Conservation (phyloP, 2,113 vertebrate genomes). For the Callipepla californica region DNA sequence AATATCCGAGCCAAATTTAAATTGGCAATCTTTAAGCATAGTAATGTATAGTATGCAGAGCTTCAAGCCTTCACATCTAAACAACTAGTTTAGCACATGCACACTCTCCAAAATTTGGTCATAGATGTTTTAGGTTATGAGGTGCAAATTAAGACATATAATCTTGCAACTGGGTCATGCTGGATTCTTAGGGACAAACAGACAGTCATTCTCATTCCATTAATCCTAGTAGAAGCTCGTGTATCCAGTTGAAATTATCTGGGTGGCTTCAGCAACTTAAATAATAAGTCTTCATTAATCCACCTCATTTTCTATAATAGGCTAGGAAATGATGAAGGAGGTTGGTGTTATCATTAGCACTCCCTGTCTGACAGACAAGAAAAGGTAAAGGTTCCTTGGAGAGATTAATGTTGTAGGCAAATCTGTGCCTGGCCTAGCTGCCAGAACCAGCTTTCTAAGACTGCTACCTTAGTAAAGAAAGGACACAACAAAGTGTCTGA, state of each 20-base stretch:
- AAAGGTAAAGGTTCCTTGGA: conserved; percentile 47
- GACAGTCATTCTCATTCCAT: neutral
- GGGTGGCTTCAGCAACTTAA: conserved; percentile 42
- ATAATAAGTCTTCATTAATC: conserved; percentile 66
- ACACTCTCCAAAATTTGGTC: neutral
- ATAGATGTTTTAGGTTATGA: conserved; percentile 23
- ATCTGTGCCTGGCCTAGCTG: conserved; percentile 21
- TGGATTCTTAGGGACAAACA: neutral
- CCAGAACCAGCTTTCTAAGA: conserved; percentile 36
- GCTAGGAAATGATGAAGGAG: conserved; percentile 62
- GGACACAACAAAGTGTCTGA: neutral
- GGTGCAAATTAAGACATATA: neutral
- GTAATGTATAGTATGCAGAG: neutral
- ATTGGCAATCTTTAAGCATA: neutral
- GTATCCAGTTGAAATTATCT: conserved; percentile 26
- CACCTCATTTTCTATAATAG: conserved; percentile 55
- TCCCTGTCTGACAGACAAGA: conserved; percentile 60
- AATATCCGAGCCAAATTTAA: neutral
- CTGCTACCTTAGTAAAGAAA: neutral
- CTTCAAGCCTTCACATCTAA: neutral
- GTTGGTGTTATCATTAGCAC: conserved; percentile 49
- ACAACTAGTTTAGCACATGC: neutral
- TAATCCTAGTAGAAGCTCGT: neutral
- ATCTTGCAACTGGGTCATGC: neutral
- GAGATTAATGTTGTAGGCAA: conserved; percentile 40